Evolutionary conservation across 2,888 invertebrate genomes (phyloP).

Genomic region (Phorcus lineatus): DNA sequence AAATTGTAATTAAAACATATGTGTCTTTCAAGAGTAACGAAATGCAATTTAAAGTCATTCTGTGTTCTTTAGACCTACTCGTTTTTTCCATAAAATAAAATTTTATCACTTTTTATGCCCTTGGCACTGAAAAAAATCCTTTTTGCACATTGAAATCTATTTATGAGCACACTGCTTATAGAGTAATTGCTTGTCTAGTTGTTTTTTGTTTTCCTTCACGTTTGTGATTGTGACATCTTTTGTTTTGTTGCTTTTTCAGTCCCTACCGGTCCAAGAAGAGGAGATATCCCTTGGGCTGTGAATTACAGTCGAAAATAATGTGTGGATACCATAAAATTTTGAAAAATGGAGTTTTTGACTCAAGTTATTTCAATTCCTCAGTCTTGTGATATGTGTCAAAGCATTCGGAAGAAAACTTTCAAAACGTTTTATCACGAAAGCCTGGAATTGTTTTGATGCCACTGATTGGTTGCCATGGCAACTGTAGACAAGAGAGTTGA

Average conservation of each 20-base stretch:
- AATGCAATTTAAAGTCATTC: too few species aligned
- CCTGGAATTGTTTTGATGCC: not conserved
- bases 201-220: not conserved
- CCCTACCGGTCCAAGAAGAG: conserved; percentile 56
- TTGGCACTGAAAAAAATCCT: too few species aligned
- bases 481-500: not conserved
- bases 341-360: too few species aligned
- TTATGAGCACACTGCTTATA: too few species aligned
- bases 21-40: too few species aligned
- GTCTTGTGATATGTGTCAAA: not conserved
- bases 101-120: too few species aligned
- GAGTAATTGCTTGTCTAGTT: too few species aligned
- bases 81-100: too few species aligned
- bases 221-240: not conserved
- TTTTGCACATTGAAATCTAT: too few species aligned
- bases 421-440: not conserved
- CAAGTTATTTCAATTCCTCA: too few species aligned
- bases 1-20: too few species aligned
- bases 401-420: not conserved
- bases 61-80: too few species aligned
- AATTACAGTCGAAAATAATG: conserved; percentile 52
- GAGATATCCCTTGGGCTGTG: conserved; percentile 67
- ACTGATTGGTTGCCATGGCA: not conserved
- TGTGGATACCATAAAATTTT: not conserved
- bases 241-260: conserved; percentile 40